A percentile compares a stretch with the other conserved stretches of the same genome.
phyloP scores from a whole-genome alignment of 1,140 invertebrate species.

The Euwallacea similis region DNA sequence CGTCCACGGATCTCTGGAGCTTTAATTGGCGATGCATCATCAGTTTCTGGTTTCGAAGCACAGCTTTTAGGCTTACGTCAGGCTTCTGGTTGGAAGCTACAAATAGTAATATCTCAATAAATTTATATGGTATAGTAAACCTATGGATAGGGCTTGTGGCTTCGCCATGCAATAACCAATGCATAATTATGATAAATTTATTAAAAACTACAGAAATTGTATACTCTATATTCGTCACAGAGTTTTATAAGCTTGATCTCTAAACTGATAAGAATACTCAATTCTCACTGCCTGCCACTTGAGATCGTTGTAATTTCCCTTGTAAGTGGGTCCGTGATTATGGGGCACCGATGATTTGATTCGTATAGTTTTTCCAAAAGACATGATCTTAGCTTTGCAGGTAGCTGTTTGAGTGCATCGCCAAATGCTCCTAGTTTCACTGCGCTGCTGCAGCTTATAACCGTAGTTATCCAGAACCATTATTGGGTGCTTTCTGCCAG shows the following conservation, averaged over 20 bases:
- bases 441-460: constrained; percentile 33
- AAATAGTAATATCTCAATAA: too few species aligned
- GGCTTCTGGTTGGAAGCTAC: background rate
- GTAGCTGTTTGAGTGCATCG: constrained; percentile 25
- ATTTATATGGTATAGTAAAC: too few species aligned
- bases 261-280: constrained; percentile 12
- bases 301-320: constrained; percentile 7
- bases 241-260: background rate
- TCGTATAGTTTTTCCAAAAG: constrained; percentile 28
- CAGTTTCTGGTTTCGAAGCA: constrained; percentile 4
- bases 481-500: constrained; percentile 39
- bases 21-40: constrained; percentile 8
- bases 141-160: too few species aligned
- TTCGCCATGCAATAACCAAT: too few species aligned
- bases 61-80: background rate
- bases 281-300: constrained; percentile 13
- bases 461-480: constrained; percentile 40
- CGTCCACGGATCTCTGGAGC: constrained; percentile 4
- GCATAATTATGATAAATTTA: too few species aligned
- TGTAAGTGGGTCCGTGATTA: constrained; percentile 22
- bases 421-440: constrained; percentile 30
- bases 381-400: constrained; percentile 34
- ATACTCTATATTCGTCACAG: too few species aligned
- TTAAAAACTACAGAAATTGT: too few species aligned
- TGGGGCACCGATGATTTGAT: constrained; percentile 29